Conservation (phyloP, 2,113 vertebrate species). For the Mola mola region DNA sequence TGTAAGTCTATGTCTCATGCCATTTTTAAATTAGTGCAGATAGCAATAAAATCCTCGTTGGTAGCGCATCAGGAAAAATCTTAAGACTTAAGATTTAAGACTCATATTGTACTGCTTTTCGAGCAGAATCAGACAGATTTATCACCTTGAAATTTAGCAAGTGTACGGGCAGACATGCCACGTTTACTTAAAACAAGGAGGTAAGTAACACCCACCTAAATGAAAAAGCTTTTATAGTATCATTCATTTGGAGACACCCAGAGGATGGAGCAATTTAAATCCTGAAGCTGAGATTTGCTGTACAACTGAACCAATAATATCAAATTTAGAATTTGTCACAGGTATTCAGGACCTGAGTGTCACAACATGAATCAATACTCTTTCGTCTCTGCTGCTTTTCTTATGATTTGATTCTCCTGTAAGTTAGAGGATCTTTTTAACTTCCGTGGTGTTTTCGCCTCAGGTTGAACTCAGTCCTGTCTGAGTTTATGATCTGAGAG, state of each 20-base stretch:
- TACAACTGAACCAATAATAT: not conserved
- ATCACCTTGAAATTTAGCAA: slow-evolving; percentile 56
- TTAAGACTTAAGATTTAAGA: too few species aligned
- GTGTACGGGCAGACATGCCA: slow-evolving; percentile 23
- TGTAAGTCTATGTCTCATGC: slow-evolving; percentile 29
- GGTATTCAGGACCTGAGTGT: slow-evolving; percentile 19
- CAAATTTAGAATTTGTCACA: not conserved
- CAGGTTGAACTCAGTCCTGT: slow-evolving; percentile 8
- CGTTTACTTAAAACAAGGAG: slow-evolving; percentile 63
- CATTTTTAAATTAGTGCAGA: slow-evolving; percentile 10
- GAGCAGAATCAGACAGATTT: slow-evolving; percentile 60
- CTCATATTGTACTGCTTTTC: too few species aligned
- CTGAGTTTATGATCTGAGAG: slow-evolving; percentile 5
- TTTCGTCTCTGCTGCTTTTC: slow-evolving; percentile 14
- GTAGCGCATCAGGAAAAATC: slow-evolving; percentile 23
- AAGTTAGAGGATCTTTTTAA: slow-evolving; percentile 11
- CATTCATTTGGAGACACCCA: too few species aligned
- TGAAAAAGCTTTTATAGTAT: slow-evolving; percentile 13
- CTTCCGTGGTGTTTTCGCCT: slow-evolving; percentile 19
- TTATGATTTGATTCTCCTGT: slow-evolving; percentile 3
- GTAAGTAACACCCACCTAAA: slow-evolving; percentile 46
- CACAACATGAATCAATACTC: slow-evolving; percentile 20
- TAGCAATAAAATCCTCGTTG: slow-evolving; percentile 1
- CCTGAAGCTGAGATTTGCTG: slow-evolving; percentile 12
- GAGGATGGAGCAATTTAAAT: slow-evolving; percentile 13